Evolutionary conservation across 1,140 invertebrate genomes (phyloP).

Genomic region (Patella vulgata): DNA sequence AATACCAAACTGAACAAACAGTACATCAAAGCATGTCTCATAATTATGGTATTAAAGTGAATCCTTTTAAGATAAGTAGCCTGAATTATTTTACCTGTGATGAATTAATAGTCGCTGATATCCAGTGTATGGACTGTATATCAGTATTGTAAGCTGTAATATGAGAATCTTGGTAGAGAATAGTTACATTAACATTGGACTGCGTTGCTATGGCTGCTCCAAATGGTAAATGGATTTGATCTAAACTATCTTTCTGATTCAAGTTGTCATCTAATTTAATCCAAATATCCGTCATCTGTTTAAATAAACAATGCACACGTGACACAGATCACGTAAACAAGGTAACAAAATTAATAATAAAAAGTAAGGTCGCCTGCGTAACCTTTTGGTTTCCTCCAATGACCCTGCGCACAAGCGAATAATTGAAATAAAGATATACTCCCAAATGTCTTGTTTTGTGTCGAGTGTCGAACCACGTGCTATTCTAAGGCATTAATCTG

Average conservation of each 20-base stretch:
- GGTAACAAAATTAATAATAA: too few relatives aligned
- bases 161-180: slow-evolving; percentile 6
- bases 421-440: too few relatives aligned
- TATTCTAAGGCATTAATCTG: too few relatives aligned
- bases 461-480: too few relatives aligned
- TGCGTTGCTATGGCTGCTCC: slow-evolving; percentile 8
- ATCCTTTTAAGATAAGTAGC: not conserved
- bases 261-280: too few relatives aligned
- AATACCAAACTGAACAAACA: not conserved
- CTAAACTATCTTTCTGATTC: not conserved
- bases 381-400: too few relatives aligned
- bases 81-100: slow-evolving; percentile 8
- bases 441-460: too few relatives aligned
- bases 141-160: slow-evolving; percentile 8
- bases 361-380: too few relatives aligned
- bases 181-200: not conserved
- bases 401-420: too few relatives aligned
- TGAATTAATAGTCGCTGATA: slow-evolving; percentile 6
- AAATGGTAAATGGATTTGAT: not conserved
- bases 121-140: not conserved
- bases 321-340: too few relatives aligned
- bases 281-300: too few relatives aligned
- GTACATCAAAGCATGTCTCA: not conserved
- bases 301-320: too few relatives aligned
- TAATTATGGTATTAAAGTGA: not conserved